phyloP scores from a whole-genome alignment of 2,797 vertebrate genomes.

The Tapera naevia region DNA sequence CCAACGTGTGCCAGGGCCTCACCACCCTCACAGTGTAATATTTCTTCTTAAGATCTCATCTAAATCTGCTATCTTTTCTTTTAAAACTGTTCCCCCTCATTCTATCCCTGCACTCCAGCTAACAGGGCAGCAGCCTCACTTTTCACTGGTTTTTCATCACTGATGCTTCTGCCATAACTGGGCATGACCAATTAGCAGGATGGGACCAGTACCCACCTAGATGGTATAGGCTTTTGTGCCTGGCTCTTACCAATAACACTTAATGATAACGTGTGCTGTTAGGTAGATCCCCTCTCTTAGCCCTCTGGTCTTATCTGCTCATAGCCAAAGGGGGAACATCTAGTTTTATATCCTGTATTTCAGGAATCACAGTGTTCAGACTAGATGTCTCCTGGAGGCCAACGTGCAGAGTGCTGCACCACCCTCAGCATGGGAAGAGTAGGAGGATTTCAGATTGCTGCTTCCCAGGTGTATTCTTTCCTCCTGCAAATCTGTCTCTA shows the following conservation, averaged over 20 bases:
- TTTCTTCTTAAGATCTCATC: too few species aligned
- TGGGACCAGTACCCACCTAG: background rate
- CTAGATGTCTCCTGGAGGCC: background rate
- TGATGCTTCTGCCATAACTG: background rate
- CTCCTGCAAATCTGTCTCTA: background rate
- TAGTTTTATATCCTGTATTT: background rate
- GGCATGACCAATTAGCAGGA: background rate
- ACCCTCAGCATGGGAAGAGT: background rate
- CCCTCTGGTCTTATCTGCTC: background rate
- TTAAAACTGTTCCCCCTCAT: too few species aligned
- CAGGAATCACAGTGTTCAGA: rapidly evolving
- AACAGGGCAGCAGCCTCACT: background rate
- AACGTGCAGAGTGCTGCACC: background rate
- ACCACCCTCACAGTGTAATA: too few species aligned
- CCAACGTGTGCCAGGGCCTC: too few species aligned
- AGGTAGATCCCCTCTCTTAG: background rate
- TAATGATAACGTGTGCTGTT: background rate
- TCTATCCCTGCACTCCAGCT: background rate
- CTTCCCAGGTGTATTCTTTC: background rate
- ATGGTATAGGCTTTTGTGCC: background rate
- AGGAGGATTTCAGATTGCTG: background rate
- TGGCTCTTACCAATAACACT: background rate
- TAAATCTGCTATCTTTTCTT: too few species aligned
- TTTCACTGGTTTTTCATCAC: background rate
- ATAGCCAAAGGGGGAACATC: background rate